Evolutionary conservation across 64 coral and sea anemone genomes (phyloP), one percentile per base, ranked within the genome.

Genomic region (Stichodactyla mertensii): DNA sequence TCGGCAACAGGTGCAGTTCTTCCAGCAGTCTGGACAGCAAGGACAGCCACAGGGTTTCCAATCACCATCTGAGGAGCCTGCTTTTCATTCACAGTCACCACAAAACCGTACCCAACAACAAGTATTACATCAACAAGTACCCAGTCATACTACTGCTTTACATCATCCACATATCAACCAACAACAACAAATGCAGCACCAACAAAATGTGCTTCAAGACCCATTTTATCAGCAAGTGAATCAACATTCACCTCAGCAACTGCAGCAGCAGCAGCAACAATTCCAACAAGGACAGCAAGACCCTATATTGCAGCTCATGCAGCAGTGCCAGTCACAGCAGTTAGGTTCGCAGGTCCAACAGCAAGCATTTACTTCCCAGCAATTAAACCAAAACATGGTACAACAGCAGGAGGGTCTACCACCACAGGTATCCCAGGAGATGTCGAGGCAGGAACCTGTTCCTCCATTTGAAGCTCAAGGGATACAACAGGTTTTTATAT

Each of bases 251-350:
- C 83, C 52, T 18, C 82, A 84, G 31, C 82, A 62, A 56, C 83
- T 61, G 52, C 82, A 84, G 31, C 82, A 84, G 31, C 82, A 84
- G 83, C 83, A 62, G 6, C 83, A 62, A 62, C 54, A 28, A 20
- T 85, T 85, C 20, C 83, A 85, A 61, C 83, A 85, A 85, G 83
- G 22, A 18, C 55, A 31, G 55, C 56, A 82, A 54, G 55, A 82
- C 24, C 80, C 80, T 23, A n/a, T 85, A 19, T 62, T 85, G 13
- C 83, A 85, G 27, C 28, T 61, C 8, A 23, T 85, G 27, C 16
- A 61, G 28, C 56, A 85, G 9, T 54, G 61, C 27, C 57, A 85
- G 14, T 22, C 16, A 8, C 79, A 81, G n/a, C 79, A 81, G 54
- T 20, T 20, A 69, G 64, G 16, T 23, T 20, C 6, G 10, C 22